Base-by-base conservation (phyloP, 2,113 vertebrate species). In the Tichodroma muraria region DNA sequence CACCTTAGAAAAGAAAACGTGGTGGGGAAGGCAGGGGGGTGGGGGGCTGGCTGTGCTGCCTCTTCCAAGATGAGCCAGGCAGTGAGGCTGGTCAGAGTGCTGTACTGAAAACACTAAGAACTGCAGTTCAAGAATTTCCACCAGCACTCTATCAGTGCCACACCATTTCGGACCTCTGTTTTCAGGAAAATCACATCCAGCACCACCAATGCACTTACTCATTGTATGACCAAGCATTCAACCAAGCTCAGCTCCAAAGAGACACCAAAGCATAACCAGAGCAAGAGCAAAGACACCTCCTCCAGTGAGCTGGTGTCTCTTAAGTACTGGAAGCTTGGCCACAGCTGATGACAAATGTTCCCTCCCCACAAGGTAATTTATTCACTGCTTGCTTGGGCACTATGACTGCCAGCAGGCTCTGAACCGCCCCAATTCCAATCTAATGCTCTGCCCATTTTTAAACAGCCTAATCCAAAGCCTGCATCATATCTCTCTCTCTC, bases 361-460 rank as follows among this genome's bases (percentile, higher is more conserved):
- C 45, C 14, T 53, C 25, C 30, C 42, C 2, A 2, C 18, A 20
- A 37, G 15, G n/a, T 8, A n/a, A 31, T 53, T 80, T 31, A 57
- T 35, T 35, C 73, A 47, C 57, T 25, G 42, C 42, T 47, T 0
- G 0, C n/a, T 68, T 50, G 59, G 59, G 57, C 31, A 38, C 42
- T 18, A 13, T 0, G 0, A 44, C 44, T 14, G 44, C 50, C 17
- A 30, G 22, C 1, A 0, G 37, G 42, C 30, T 56, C 38, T 6
- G 2, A 75, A 56, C 30, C 13, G n/a, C 69, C 73, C 17, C 3
- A 1, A 8, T 69, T 54, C 61, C 57, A 50, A 27, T 12, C 35
- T 31, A 45, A 64, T 2, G 0, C 27, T 88, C 49, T 16, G 37
- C 10, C 33, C 30, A 9, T 53, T 73, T 83, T 65, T 12, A 89